A percentile compares a stretch with the other conserved stretches of the same genome.
Evolutionary conservation across 2,797 vertebrate species (phyloP).

Genomic region (Masticophis lateralis): DNA sequence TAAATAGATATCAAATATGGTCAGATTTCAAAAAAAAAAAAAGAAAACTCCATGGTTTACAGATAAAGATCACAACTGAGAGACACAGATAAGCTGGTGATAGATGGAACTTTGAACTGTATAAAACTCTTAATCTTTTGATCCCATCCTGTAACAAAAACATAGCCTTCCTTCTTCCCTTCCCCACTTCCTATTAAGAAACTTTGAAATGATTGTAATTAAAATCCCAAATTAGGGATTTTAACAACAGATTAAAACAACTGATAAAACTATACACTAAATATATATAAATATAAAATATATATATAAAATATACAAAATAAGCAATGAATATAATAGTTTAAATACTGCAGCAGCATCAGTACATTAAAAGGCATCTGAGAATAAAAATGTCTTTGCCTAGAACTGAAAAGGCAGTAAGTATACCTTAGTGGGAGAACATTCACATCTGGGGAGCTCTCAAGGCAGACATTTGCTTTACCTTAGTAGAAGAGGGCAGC

Average conservation of each 20-base stretch:
- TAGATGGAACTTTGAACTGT: not conserved
- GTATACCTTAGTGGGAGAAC: not conserved
- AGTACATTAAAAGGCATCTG: not conserved
- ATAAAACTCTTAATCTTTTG: not conserved
- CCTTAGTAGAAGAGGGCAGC: not conserved
- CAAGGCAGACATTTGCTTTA: not conserved
- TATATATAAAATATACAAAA: not conserved
- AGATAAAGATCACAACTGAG: not conserved
- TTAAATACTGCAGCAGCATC: not conserved
- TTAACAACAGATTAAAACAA: not conserved
- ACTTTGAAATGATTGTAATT: not conserved
- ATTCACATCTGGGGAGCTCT: not conserved
- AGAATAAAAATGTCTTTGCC: not conserved
- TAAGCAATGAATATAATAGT: not conserved
- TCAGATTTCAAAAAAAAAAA: not conserved
- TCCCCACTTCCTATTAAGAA: not conserved
- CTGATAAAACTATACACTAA: not conserved
- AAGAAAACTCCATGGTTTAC: not conserved
- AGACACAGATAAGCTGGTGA: not conserved
- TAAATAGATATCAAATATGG: not conserved
- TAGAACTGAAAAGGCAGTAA: not conserved
- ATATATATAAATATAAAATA: not conserved
- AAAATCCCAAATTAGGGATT: not conserved
- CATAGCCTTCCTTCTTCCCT: not conserved
- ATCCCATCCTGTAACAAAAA: not conserved